Percentiles rank a stretch among this genome's conserved stretches.
These are phyloP conservation scores for Ectropis grisescens DNA, from an alignment of 1,140 invertebrate species.

Conservation along the genomic window DNA sequence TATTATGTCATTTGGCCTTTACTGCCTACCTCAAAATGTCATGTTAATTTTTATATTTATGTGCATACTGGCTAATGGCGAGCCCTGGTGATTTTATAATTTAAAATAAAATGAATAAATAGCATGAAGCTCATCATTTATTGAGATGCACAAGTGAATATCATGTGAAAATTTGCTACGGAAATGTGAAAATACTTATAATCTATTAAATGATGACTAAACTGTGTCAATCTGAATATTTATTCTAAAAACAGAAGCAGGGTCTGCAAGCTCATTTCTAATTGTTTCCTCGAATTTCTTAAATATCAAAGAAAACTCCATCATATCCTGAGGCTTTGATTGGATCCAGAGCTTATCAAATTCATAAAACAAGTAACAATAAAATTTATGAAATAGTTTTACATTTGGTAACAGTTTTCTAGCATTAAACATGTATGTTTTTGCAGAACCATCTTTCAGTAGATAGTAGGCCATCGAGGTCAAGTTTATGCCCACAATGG, in stretches of 20 bases:
- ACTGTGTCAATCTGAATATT: constrained; percentile 79
- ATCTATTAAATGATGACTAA: constrained; percentile 22
- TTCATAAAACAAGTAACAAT: constrained; percentile 94
- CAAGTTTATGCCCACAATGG: constrained; percentile 94
- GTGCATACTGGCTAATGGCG: too few species aligned
- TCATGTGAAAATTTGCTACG: too few species aligned
- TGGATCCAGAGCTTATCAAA: constrained; percentile 95
- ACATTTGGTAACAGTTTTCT: constrained; percentile 78
- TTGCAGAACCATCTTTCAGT: constrained; percentile 84
- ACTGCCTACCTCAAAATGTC: too few species aligned
- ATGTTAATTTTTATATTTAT: too few species aligned
- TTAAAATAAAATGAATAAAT: too few species aligned
- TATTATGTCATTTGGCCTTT: too few species aligned
- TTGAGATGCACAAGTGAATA: too few species aligned
- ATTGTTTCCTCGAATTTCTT: constrained; percentile 86
- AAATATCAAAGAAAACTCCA: constrained; percentile 93
- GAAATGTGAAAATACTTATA: too few species aligned
- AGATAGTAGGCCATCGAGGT: constrained; percentile 91
- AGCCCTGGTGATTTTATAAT: too few species aligned
- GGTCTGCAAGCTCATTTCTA: constrained; percentile 74
- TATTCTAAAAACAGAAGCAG: constrained; percentile 78
- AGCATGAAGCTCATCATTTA: too few species aligned
- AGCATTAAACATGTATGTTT: constrained; percentile 93
- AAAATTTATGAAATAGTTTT: constrained; percentile 92
- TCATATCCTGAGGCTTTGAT: constrained; percentile 91